Conservation (phyloP, 2,797 vertebrate genomes). For the Okamejei kenojei region DNA sequence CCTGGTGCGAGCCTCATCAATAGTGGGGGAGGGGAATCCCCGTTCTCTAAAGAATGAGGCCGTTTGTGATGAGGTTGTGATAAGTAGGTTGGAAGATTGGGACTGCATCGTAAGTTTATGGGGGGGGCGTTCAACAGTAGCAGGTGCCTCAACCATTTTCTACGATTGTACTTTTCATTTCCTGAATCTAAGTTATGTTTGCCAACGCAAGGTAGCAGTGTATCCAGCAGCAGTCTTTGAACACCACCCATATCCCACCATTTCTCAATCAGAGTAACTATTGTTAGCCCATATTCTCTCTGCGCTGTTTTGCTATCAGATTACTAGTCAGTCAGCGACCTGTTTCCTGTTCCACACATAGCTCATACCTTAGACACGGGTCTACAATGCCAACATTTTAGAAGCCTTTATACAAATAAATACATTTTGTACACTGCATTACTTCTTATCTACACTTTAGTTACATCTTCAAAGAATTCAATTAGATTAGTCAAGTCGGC, state of each 20-base stretch:
- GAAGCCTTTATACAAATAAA: background rate
- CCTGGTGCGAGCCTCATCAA: too few relatives aligned
- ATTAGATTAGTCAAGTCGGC: background rate
- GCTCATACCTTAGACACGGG: background rate
- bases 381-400: background rate
- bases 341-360: background rate
- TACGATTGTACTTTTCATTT: background rate
- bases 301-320: background rate
- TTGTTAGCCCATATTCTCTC: background rate
- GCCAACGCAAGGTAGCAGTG: background rate
- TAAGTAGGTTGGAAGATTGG: too few relatives aligned
- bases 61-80: too few relatives aligned
- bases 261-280: background rate
- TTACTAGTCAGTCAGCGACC: background rate
- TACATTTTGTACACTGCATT: background rate
- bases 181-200: background rate
- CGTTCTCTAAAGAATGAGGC: too few relatives aligned
- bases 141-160: background rate
- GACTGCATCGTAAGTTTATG: too few relatives aligned
- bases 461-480: background rate
- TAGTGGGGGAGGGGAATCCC: too few relatives aligned
- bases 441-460: background rate
- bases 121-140: background rate
- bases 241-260: background rate
- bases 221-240: background rate